Base-by-base conservation (phyloP, 1,140 invertebrate species). In the Rhagoletis pomonella region DNA sequence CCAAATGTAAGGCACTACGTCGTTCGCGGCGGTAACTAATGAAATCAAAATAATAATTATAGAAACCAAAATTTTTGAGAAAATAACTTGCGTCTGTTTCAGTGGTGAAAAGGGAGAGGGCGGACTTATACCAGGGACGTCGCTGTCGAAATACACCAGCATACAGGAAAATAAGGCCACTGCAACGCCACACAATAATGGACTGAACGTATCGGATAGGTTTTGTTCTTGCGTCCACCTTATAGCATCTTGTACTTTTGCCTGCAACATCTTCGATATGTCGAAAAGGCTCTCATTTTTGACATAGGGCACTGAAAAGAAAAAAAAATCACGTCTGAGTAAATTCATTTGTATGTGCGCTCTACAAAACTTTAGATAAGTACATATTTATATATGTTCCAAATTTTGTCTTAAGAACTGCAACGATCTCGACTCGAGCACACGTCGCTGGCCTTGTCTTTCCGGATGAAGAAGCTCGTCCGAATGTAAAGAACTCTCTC, bases 141-240 rank as follows among this genome's bases (percentile, higher is more conserved):
- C 91, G 39, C 94, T 94, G 89, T 94, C 94, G 85, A 94, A 91
- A 90, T 94, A 94, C 14, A 94, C 93, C 73, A 94, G 92, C 44
- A 92, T 89, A 89, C 93, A 94, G 5, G 92, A 93, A 87, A 94
- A 94, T 64, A 90, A 60, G 9, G 90, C 87, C 60, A 92, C 88
- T 0, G 89, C 17, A 3, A 92, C 77, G 4, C 91, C 91, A 89
- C 90, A 92, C 69, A 92, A 44, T 62, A 92, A 42, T 50, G 91
- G 90, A n/a, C 47, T 81, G n/a, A 81, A 14, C 55, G 6, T 81
- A 9, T 6, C 17, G 44, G 19, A 81, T 10, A 81, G 10, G 10
- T 29, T 17, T 3, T 55, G 73, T 6, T 81, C 73, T 19, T 81
- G 73, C n/a, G 50, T 42, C 73, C 73, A 81, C 29, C 7, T 81